Evolutionary conservation across 2,113 vertebrate genomes (phyloP).

Genomic region (Centropristis striata): DNA sequence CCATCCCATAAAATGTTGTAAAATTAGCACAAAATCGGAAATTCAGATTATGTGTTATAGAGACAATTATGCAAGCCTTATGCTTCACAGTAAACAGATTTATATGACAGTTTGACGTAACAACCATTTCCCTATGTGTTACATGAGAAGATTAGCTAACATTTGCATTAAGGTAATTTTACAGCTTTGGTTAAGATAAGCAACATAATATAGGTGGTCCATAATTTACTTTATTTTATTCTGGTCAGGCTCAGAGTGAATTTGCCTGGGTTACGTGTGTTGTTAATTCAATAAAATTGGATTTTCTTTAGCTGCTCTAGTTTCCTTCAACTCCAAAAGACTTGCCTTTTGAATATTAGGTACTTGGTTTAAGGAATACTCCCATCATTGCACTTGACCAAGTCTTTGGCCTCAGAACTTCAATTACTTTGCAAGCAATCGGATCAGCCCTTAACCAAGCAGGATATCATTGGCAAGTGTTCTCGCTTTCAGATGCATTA

Average conservation of each 20-base stretch:
- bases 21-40: slow-evolving; percentile 29
- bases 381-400: neutral
- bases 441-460: slow-evolving; percentile 2
- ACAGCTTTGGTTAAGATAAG: slow-evolving; percentile 14
- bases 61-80: slow-evolving; percentile 24
- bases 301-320: slow-evolving; percentile 3
- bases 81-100: slow-evolving; percentile 21
- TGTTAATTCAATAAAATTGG: neutral
- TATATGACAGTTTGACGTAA: slow-evolving; percentile 15
- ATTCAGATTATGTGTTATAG: neutral
- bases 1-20: slow-evolving; percentile 10
- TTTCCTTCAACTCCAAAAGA: neutral
- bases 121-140: neutral
- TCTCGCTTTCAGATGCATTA: neutral
- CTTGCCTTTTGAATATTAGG: slow-evolving; percentile 12
- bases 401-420: neutral
- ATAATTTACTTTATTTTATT: slow-evolving; percentile 5
- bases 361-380: neutral
- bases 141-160: slow-evolving; percentile 4
- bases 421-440: neutral
- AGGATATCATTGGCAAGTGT: neutral
- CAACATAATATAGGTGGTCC: neutral
- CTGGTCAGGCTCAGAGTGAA: neutral
- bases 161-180: slow-evolving; percentile 32
- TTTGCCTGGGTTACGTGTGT: neutral